Conservation (phyloP, 2,113 vertebrate genomes). For the Eubucco bourcierii region DNA sequence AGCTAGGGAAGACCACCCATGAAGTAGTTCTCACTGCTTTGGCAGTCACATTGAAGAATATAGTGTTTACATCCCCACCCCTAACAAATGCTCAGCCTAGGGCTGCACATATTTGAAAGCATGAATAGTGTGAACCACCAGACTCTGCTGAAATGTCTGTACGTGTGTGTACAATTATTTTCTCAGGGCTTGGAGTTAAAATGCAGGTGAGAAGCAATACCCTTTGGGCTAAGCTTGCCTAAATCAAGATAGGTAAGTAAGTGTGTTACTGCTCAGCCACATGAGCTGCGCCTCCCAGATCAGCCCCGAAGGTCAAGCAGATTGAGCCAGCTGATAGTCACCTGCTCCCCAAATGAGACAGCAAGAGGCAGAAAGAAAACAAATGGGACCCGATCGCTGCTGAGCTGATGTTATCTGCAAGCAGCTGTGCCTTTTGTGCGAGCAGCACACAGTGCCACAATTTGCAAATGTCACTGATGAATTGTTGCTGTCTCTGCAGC, state of each 20-base stretch:
- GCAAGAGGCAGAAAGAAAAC: constrained; percentile 33
- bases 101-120: background rate
- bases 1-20: background rate
- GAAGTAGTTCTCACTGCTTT: background rate
- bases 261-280: background rate
- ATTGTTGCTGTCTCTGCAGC: constrained; percentile 32
- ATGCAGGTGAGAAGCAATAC: background rate
- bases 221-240: background rate
- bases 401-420: constrained; percentile 66
- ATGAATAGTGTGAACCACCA: background rate
- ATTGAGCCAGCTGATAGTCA: constrained; percentile 65
- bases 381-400: constrained; percentile 39
- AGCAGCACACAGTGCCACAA: constrained; percentile 50
- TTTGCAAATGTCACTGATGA: constrained; percentile 66
- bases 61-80: background rate
- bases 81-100: background rate
- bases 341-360: constrained; percentile 51
- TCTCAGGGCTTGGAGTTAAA: background rate
- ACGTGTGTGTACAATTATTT: background rate
- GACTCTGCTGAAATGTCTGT: background rate
- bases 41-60: background rate
- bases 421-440: constrained; percentile 71
- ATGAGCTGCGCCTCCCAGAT: background rate
- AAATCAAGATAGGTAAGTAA: constrained; percentile 34
- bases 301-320: background rate